Evolutionary conservation across 2,113 vertebrate species (phyloP).

Genomic region (Engraulis encrasicolus): DNA sequence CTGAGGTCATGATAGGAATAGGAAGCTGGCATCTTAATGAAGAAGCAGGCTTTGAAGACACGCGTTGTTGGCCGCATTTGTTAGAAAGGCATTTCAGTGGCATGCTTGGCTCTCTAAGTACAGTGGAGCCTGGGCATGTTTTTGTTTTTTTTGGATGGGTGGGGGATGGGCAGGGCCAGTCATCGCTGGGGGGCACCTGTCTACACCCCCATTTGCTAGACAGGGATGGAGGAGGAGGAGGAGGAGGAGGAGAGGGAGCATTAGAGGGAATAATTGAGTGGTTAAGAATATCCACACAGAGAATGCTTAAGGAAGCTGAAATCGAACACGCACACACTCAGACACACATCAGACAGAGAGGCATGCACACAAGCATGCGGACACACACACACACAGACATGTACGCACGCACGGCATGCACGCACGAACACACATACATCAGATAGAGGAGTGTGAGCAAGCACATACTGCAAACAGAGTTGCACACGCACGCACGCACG

Average conservation of each 20-base stretch:
- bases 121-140: not conserved
- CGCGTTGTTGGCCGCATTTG: not conserved
- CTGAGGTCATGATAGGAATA: not conserved
- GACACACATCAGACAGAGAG: not conserved
- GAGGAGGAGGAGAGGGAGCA: not conserved
- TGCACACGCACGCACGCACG: not conserved
- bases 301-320: constrained; percentile 23
- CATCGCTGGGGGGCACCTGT: constrained; percentile 12
- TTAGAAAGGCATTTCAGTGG: not conserved
- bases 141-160: not conserved
- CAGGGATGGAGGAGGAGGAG: not conserved
- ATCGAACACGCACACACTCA: not conserved
- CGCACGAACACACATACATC: not conserved
- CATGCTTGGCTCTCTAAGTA: not conserved
- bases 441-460: no score
- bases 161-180: not conserved
- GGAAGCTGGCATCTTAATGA: not conserved
- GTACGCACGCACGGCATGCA: constrained; percentile 17
- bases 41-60: not conserved
- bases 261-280: constrained; percentile 4
- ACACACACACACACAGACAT: no score
- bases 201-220: constrained; percentile 9
- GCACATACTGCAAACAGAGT: not conserved
- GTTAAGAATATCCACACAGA: constrained; percentile 58
- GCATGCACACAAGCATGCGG: no score